phyloP scores from a whole-genome alignment of 92 coral and sea anemone genomes.

The Micromussa lordhowensis region DNA sequence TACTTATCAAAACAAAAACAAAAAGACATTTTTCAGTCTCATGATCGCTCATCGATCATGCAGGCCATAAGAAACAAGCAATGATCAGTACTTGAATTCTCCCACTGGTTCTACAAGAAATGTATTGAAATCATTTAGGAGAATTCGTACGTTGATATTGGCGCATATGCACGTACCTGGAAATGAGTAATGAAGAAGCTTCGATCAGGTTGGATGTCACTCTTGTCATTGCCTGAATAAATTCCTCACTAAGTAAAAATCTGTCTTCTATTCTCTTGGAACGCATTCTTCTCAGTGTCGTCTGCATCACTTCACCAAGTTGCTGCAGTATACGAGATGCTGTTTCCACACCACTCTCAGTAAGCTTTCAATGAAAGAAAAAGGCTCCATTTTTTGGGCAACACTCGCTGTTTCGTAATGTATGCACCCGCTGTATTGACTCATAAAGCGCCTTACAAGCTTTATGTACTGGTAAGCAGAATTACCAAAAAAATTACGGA shows the following conservation, averaged over 20 bases:
- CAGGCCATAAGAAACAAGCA: too few relatives aligned
- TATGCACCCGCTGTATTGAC: too few relatives aligned
- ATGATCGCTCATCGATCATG: too few relatives aligned
- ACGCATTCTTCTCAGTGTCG: not conserved
- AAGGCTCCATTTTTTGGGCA: too few relatives aligned
- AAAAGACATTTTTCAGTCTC: too few relatives aligned
- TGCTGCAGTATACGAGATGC: conserved; percentile 24
- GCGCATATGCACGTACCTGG: conserved; percentile 2
- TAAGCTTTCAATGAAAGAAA: conserved; percentile 15
- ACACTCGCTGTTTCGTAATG: too few relatives aligned
- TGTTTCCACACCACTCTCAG: not conserved
- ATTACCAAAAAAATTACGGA: too few relatives aligned
- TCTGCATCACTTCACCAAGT: conserved; percentile 8
- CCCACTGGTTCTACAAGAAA: not conserved
- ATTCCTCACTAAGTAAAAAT: conserved; percentile 25
- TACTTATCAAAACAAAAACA: too few relatives aligned
- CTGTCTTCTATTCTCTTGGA: conserved; percentile 5
- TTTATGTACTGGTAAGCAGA: too few relatives aligned
- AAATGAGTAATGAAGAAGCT: not conserved
- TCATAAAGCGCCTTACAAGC: too few relatives aligned
- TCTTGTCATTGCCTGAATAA: not conserved
- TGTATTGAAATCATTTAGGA: not conserved
- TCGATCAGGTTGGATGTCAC: conserved; percentile 45
- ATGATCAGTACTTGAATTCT: not conserved
- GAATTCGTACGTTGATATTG: not conserved